Conservation (phyloP, 2,113 vertebrate species). For the Cyprichromis sp. region DNA sequence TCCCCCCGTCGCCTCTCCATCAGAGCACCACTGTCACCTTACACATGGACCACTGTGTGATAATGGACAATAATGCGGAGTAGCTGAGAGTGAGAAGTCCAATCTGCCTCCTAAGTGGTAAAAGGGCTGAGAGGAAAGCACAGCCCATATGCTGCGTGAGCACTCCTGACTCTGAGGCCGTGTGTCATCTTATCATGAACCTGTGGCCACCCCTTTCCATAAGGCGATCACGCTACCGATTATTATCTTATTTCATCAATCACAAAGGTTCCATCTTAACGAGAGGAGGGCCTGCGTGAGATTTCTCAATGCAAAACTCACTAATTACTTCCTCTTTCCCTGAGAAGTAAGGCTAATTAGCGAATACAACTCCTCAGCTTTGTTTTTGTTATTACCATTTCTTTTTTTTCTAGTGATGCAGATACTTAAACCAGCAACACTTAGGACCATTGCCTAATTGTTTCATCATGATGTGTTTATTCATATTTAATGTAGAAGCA, state of each 20-base stretch:
- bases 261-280: background rate
- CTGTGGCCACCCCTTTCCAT: conserved; percentile 1
- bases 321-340: conserved; percentile 20
- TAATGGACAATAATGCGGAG: conserved; percentile 76
- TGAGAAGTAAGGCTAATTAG: conserved; percentile 17
- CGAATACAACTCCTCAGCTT: conserved; percentile 14
- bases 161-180: conserved; percentile 17
- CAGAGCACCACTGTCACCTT: conserved; percentile 70
- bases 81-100: conserved; percentile 67
- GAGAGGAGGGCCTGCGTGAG: background rate
- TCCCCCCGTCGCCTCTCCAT: conserved; percentile 70
- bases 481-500: conserved; percentile 66
- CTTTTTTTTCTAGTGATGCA: conserved; percentile 16
- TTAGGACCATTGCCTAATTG: conserved; percentile 60
- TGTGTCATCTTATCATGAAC: conserved; percentile 24
- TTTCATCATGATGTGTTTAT: conserved; percentile 68
- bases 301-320: background rate
- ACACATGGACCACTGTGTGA: conserved; percentile 64
- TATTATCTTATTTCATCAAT: conserved; percentile 23
- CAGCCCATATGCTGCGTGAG: conserved; percentile 21
- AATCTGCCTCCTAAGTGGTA: conserved; percentile 67
- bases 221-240: background rate
- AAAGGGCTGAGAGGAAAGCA: conserved; percentile 49
- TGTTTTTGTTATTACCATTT: conserved; percentile 39
- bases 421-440: conserved; percentile 32